phyloP scores from a whole-genome alignment of 2,888 invertebrate species.

The Suillia variegata region DNA sequence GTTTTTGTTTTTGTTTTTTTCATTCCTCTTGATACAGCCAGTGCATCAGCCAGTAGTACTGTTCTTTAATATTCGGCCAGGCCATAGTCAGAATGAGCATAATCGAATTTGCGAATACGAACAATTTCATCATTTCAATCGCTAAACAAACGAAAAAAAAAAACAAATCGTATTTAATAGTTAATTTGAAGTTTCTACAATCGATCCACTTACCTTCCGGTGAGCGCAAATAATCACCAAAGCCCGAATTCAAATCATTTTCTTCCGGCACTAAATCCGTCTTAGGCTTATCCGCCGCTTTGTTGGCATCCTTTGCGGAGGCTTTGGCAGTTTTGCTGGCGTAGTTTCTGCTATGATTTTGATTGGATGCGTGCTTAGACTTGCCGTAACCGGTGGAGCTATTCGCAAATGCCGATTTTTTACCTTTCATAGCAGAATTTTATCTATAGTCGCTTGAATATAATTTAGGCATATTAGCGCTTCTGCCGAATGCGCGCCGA shows the following conservation, averaged over 20 bases:
- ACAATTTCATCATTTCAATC: constrained; percentile 78
- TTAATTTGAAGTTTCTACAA: neutral
- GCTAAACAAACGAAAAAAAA: too few species aligned
- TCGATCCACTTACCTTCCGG: constrained; percentile 59
- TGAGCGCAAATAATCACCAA: constrained; percentile 58
- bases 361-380: constrained; percentile 36
- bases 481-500: neutral
- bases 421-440: constrained; percentile 47
- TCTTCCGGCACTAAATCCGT: constrained; percentile 35
- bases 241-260: constrained; percentile 58
- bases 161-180: constrained; percentile 20
- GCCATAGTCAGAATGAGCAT: constrained; percentile 74
- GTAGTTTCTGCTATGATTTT: constrained; percentile 27
- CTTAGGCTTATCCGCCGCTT: constrained; percentile 24
- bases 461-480: too few species aligned
- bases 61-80: constrained; percentile 73
- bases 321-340: constrained; percentile 23
- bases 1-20: constrained; percentile 1
- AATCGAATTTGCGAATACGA: constrained; percentile 77
- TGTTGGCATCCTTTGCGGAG: constrained; percentile 26
- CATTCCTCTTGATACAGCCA: constrained; percentile 53
- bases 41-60: constrained; percentile 64
- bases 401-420: constrained; percentile 49
- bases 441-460: neutral
- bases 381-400: constrained; percentile 51